Evolutionary conservation across 2,797 vertebrate species (phyloP), one percentile per base, ranked within the genome.

Genomic region (Crax fasciolata): DNA sequence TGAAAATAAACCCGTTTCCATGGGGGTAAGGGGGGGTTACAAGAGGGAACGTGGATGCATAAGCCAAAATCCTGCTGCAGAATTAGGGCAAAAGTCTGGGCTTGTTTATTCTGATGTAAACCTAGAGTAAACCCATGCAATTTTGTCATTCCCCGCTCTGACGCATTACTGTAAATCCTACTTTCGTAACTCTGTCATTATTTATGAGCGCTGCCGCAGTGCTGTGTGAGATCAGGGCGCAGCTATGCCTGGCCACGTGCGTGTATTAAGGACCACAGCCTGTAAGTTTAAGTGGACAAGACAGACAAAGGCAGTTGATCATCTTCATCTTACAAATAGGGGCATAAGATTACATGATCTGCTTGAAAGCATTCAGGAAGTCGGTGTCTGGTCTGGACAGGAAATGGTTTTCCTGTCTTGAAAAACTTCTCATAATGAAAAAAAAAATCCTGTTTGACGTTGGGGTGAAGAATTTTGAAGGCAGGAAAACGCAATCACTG

Each of bases 391-490:
- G 95, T 93, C 94, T 95, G 95, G 94, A 84, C 93, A 94, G 92
- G 95, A 96, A 97, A 97, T 1, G 48, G 39, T 75, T 95, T 94
- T 97, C 95, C 95, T 96, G 94, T 92, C 95, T 93, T 95, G 90
- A 94, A 93, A 96, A 95, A 88, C 80, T 95, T 94, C 66, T 94
- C 54, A 2, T 91, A 51, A 88, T 89, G 30, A 38, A 62, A n/a
- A 13, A 39, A n/a, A 15, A 43, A 12, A 6, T 23, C 28, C 63
- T 10, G 11, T 90, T 94, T 93, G 83, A 87, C 57, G 2, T 91
- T 82, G 48, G 74, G 55, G 74, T 76, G 86, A 96, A 74, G 77
- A 73, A 84, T 84, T 93, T 89, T 0, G 2, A 84, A 90, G 83
- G 85, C 90, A 96, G 94, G 92, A 87, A 95, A 82, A 73, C 2